Evolutionary conservation across 2,888 invertebrate species (phyloP).

Genomic region (Cantharis rufa): DNA sequence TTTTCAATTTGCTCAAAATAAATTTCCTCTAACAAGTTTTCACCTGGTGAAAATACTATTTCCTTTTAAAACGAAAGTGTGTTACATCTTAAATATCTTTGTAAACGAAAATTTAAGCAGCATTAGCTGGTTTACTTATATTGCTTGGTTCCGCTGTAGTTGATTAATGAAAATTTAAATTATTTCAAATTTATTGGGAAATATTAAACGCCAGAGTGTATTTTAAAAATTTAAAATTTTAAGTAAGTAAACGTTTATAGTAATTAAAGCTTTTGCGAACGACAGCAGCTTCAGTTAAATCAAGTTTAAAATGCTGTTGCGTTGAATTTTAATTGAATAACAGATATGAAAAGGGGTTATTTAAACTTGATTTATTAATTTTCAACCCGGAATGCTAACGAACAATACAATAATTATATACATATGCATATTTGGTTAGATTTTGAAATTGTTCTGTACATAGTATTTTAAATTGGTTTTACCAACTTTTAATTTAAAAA

Average conservation of each 20-base stretch:
- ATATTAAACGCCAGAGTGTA: neutral
- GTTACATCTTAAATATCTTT: neutral
- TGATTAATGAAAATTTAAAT: neutral
- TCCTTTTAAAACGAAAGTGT: neutral
- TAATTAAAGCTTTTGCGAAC: neutral
- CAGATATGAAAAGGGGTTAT: conserved; percentile 1
- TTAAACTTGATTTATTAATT: conserved; percentile 3
- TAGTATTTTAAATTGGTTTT: no score
- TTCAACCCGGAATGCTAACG: neutral
- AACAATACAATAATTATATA: neutral
- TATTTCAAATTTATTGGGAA: neutral
- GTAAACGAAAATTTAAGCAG: neutral
- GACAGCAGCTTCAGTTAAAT: neutral
- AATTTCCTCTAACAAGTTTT: neutral
- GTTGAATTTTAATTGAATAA: conserved; percentile 1
- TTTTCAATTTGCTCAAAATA: neutral
- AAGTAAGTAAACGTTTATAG: neutral
- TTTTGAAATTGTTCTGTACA: neutral
- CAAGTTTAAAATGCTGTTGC: conserved; percentile 1
- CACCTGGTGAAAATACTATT: neutral
- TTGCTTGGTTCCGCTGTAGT: neutral
- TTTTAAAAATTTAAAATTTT: neutral
- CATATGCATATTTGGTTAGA: neutral
- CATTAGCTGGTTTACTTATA: neutral
- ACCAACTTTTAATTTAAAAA: no score